Evolutionary conservation across 2,113 vertebrate genomes (phyloP).

Genomic region (Calyptommatus sinebrachiatus): DNA sequence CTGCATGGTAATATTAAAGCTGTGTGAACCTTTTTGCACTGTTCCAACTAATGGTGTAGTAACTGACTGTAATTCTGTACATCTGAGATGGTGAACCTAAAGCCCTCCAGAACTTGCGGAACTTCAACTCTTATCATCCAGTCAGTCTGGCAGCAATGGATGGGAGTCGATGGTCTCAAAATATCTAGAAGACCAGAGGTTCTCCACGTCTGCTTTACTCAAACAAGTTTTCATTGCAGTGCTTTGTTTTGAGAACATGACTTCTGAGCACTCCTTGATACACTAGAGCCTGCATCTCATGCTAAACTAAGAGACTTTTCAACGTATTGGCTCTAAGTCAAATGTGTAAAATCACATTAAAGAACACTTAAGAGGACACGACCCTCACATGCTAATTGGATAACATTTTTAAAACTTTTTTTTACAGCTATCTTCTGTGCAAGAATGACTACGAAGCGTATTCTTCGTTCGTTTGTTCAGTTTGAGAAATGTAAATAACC

Average conservation of each 20-base stretch:
- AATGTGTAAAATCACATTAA: slow-evolving; percentile 48
- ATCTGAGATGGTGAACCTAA: slow-evolving; percentile 22
- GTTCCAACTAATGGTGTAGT: slow-evolving; percentile 46
- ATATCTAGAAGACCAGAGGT: too few relatives aligned
- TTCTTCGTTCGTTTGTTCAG: not conserved
- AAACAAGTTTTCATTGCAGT: slow-evolving; percentile 45
- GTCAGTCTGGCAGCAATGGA: not conserved
- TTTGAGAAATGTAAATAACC: slow-evolving; percentile 52
- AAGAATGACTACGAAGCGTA: slow-evolving; percentile 56
- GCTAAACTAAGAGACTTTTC: slow-evolving; percentile 46
- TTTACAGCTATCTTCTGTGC: slow-evolving; percentile 52
- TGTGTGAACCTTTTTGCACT: slow-evolving; percentile 37
- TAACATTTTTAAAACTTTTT: slow-evolving; percentile 41
- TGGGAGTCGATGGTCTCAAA: not conserved
- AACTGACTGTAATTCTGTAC: slow-evolving; percentile 14
- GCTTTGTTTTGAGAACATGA: slow-evolving; percentile 40
- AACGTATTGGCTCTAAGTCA: slow-evolving; percentile 31
- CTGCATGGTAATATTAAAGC: slow-evolving; percentile 45
- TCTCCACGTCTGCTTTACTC: slow-evolving; percentile 18
- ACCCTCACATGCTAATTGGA: slow-evolving; percentile 50
- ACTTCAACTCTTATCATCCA: too few relatives aligned
- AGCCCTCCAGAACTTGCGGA: not conserved
- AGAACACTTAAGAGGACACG: slow-evolving; percentile 43
- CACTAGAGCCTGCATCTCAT: slow-evolving; percentile 47
- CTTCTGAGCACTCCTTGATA: slow-evolving; percentile 45